Evolutionary conservation across 2,888 invertebrate species (phyloP), one percentile per base, ranked within the genome.

Genomic region (Latrodectus hesperus): DNA sequence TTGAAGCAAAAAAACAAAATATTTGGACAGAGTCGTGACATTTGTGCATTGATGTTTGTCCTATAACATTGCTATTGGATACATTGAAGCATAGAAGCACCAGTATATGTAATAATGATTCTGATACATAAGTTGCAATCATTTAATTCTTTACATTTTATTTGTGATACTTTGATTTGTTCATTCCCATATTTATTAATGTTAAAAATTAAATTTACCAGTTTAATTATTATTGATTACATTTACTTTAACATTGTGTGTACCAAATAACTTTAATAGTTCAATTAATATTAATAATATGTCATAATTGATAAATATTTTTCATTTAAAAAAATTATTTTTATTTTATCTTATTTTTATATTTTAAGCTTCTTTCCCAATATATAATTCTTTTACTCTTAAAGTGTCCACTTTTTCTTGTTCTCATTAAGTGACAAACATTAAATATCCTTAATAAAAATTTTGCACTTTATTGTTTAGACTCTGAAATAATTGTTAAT

Each of bases 21-120:
- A 38, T n/a, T 53, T 84, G 84, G 78, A 76, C 76, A 83, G 76
- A 76, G 60, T 80, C n/a, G 60, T 70, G 70, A 22, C 73, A 52
- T 49, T 73, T 73, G 73, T 73, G 73, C 73, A 73, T 52, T 52
- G 22, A 49, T 73, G 52, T n/a, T 73, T 17, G 53, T 52, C 49
- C 73, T 52, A 73, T 9, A 17, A 73, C 51, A 73, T 52, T 16
- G 17, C 51, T 73, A 73, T 73, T 73, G 73, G 52, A 73, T 73
- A 73, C n/a, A 73, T 68, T 68, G n/a, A 52, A 73, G 52, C 52
- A 52, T 49, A 17, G n/a, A 73, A 73, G 73, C 73, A 73, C 73
- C 73, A 73, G 52, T 52, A 17, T 73, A 52, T 60, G 14, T 60
- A 38, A 38, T 60, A 12, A 60, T 60, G 60, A 60, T 60, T n/a